Percentiles rank a stretch among this genome's conserved stretches.
Evolutionary conservation across 1,140 invertebrate genomes (phyloP).

Genomic region (Copidosoma floridanum): DNA sequence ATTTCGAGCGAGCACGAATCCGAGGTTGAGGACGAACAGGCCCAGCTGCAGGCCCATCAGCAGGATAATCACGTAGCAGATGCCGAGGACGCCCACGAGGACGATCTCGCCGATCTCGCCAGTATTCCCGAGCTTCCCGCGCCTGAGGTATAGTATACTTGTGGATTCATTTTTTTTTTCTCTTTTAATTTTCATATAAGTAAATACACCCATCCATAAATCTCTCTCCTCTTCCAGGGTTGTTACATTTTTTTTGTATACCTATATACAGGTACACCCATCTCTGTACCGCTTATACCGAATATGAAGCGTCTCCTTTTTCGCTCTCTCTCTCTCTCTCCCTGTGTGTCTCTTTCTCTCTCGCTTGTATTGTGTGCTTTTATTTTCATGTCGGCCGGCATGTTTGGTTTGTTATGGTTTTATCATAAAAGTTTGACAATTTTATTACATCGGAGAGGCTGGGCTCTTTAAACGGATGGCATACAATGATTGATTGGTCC

Average conservation of each 20-base stretch:
- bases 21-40: conserved; percentile 49
- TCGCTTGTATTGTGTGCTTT: too few relatives aligned
- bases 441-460: too few relatives aligned
- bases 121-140: conserved; percentile 48
- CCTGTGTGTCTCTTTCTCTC: too few relatives aligned
- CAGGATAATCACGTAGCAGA: conserved; percentile 43
- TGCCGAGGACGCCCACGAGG: conserved; percentile 39
- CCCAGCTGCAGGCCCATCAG: conserved; percentile 40
- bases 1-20: conserved; percentile 54
- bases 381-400: too few relatives aligned
- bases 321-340: not conserved
- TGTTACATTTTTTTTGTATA: not conserved
- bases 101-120: conserved; percentile 43
- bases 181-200: not conserved
- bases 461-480: too few relatives aligned
- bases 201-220: too few relatives aligned
- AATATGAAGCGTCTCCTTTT: not conserved
- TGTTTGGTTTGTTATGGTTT: too few relatives aligned
- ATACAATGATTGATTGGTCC: too few relatives aligned
- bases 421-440: too few relatives aligned
- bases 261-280: not conserved
- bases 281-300: too few relatives aligned
- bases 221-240: not conserved
- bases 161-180: conserved; percentile 15
- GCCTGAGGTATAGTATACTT: conserved; percentile 44